Base-by-base conservation (phyloP, 2,797 vertebrate species). In the Gymnoscopelus braueri region DNA sequence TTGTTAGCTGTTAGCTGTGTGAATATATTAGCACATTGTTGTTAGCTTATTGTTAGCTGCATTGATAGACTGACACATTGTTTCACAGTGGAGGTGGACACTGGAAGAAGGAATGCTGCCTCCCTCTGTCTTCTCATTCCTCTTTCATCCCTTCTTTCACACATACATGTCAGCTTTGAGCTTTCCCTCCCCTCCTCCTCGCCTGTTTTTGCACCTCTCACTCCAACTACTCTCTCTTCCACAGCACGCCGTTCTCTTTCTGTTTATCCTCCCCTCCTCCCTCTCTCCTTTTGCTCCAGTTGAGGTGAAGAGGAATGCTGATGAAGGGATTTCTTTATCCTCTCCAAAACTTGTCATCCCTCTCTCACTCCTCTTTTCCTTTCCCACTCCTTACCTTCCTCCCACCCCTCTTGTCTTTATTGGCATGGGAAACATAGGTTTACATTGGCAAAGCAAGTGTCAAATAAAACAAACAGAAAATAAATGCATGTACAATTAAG, bases 251-350 rank as follows among this genome's bases (percentile, higher is more conserved):
- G 3, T 32, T 24, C 55, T 29, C 24, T 13, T 3, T 55, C 26
- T 32, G 54, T 24, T 7, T 44, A 44, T 44, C 15, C 44, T 61
- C 59, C 35, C 60, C 49, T 9, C 49, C 58, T 74, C 58, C 49
- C 44, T 74, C 71, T 70, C 32, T 15, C 62, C 74, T 29, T 55
- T 75, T 65, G 61, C 56, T 68, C 60, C 72, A 50, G 59, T 63
- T 64, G 79, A 87, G 68, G 78, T 65, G 0, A 63, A 15, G 60
- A 85, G 71, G 79, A 86, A 77, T 84, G 88, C 80, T 88, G 87
- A 89, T 80, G 62, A 47, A 32, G 81, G 67, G 57, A 77, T 86
- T 85, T 83, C 65, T 78, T 78, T 76, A 73, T 71, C 69, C 52
- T 9, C 39, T 44, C 39, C 39, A 1, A 44, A 44, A 44, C 39